A percentile compares a stretch with the other conserved stretches of the same genome.
Evolutionary conservation across 2,797 vertebrate genomes (phyloP).

Genomic region (Aplochiton taeniatus): DNA sequence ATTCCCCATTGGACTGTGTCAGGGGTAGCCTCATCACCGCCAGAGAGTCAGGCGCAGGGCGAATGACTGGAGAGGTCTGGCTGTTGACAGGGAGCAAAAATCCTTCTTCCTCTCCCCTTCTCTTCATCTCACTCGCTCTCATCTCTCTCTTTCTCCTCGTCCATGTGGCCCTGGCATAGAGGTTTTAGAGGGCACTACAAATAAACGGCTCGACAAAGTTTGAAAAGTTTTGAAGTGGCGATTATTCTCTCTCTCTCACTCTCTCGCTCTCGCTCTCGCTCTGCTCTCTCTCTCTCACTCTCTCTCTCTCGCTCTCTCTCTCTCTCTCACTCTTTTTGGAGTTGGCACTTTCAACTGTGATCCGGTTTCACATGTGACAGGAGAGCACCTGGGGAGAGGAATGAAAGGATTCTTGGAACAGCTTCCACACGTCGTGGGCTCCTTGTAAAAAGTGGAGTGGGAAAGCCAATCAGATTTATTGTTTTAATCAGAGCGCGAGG

Average conservation of each 20-base stretch:
- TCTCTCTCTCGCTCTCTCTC: no score
- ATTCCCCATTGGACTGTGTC: no score
- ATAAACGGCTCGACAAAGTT: constrained; percentile 77
- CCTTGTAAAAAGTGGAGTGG: constrained; percentile 69
- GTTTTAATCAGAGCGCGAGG: constrained; percentile 68
- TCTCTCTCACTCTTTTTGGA: no score
- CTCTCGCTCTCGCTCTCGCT: no score
- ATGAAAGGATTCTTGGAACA: constrained; percentile 52
- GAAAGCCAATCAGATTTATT: constrained; percentile 74
- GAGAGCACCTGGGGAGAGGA: constrained; percentile 70
- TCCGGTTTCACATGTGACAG: constrained; percentile 71
- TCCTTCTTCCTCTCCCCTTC: not conserved
- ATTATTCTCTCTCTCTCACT: no score
- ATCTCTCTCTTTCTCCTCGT: constrained; percentile 37
- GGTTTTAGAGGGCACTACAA: constrained; percentile 80
- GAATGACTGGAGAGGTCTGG: no score
- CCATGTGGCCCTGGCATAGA: constrained; percentile 63
- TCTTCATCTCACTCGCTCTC: constrained; percentile 13
- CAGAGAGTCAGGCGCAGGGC: no score
- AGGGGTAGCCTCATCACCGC: no score
- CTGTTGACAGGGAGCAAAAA: no score
- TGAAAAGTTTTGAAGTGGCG: constrained; percentile 83
- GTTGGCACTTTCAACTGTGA: constrained; percentile 77
- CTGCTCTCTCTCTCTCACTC: no score
- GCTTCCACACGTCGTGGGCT: constrained; percentile 62